Conservation (phyloP, 2,888 invertebrate genomes). For the Volucella inanis region DNA sequence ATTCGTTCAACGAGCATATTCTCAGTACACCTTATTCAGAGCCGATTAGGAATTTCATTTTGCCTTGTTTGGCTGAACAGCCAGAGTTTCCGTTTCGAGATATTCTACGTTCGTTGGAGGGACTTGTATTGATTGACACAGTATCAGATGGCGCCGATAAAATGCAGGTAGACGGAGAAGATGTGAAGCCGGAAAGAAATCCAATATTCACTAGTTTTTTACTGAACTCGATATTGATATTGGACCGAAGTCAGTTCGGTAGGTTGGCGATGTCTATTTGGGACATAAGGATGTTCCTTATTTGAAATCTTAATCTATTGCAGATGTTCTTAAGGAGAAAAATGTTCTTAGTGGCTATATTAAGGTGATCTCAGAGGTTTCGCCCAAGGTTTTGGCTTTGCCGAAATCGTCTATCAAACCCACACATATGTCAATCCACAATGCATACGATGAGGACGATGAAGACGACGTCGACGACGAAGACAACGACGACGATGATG, state of each 20-base stretch:
- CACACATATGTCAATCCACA: slow-evolving; percentile 76
- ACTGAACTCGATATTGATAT: slow-evolving; percentile 80
- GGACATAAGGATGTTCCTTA: neutral
- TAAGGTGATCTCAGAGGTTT: slow-evolving; percentile 81
- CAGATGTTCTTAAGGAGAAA: slow-evolving; percentile 78
- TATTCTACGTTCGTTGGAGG: slow-evolving; percentile 83
- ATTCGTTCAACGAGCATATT: slow-evolving; percentile 86
- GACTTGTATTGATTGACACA: slow-evolving; percentile 42
- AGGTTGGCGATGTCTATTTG: slow-evolving; percentile 21
- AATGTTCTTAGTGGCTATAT: slow-evolving; percentile 79
- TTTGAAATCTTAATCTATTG: neutral
- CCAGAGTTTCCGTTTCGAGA: slow-evolving; percentile 84
- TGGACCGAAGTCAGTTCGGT: slow-evolving; percentile 81
- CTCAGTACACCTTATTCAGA: slow-evolving; percentile 87
- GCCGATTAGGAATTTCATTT: slow-evolving; percentile 87
- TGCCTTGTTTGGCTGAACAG: slow-evolving; percentile 87
- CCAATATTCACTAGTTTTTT: slow-evolving; percentile 80
- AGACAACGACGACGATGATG: slow-evolving; percentile 79
- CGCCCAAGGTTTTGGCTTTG: slow-evolving; percentile 80
- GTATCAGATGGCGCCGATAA: slow-evolving; percentile 74
- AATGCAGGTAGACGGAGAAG: slow-evolving; percentile 75
- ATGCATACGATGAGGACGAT: slow-evolving; percentile 77
- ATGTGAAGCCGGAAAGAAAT: slow-evolving; percentile 36
- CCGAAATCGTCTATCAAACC: slow-evolving; percentile 80
- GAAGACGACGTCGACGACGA: slow-evolving; percentile 80